Base-by-base conservation (phyloP, 2,797 vertebrate species). In the Manis pentadactyla region DNA sequence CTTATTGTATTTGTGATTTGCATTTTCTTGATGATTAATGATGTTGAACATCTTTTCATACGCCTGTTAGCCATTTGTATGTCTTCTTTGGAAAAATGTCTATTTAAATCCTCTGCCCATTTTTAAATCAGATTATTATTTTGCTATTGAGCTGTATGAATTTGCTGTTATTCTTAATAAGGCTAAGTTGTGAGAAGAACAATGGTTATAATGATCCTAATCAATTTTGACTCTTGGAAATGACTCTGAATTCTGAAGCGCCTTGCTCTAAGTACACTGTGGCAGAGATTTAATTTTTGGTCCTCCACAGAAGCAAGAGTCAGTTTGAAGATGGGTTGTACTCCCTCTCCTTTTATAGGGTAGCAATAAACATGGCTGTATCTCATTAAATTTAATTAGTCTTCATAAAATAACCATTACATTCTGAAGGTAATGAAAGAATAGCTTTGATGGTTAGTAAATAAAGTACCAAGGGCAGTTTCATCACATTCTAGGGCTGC, bases 311-410 rank as follows among this genome's bases (percentile, higher is more conserved):
- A 97, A 97, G 96, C 96, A 98, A 97, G 98, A 98, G 97, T 97
- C 97, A 74, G 86, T 92, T 46, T 95, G 95, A 97, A 95, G 95
- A 95, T 7, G 17, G 55, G 61, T 87, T 68, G 15, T 21, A 66
- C 79, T 39, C 29, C 19, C 68, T 51, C 61, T 98, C 95, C 69
- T 98, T 98, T 98, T 98, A 99, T 98, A 98, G 97, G 98, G 96
- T 94, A 96, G 98, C 96, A 98, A 97, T 98, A 98, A 98, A 98
- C 97, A 97, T 57, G 97, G 97, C 97, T 98, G 98, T 98, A 97
- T 98, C 98, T 98, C 98, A 98, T 98, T 98, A 98, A 98, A 98
- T 98, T 98, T 98, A 98, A 99, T 98, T 98, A 98, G 97, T 73
- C 97, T 98, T 98, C 98, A 98, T 98, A 98, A 99, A 99, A 98